Base-by-base conservation (phyloP, 2,113 vertebrate species). In the Epinephelus fuscoguttatus region DNA sequence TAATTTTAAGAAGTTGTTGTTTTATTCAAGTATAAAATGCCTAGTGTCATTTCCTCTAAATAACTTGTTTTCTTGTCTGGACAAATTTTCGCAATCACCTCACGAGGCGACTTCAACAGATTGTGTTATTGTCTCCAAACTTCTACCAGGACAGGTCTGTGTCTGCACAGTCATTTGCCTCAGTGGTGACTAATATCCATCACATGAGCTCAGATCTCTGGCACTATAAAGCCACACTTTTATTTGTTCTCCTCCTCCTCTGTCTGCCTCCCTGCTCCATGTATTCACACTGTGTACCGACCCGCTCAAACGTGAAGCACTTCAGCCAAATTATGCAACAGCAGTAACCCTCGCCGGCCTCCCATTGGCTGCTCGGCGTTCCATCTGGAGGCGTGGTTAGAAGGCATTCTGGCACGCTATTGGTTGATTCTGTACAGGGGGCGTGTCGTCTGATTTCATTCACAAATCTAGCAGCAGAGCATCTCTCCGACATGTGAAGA, bases 241-340 rank as follows among this genome's bases (percentile, higher is more conserved):
- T 6, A 52, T 49, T 61, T 67, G 27, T 45, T 50, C 42, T 72
- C 68, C 67, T 3, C 23, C 75, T 57, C 69, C 23, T 66, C 55
- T 52, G 70, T 80, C 53, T 64, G 25, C 10, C 37, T 76, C 75
- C 45, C 52, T 5, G n/a, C 68, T 78, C 78, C 73, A 74, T 78
- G 69, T 45, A 27, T 61, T 64, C 69, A 63, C 75, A 67, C 68
- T 21, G 45, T 70, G 80, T 49, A 37, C 62, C 27, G 37, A 57
- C 42, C 63, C 27, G 75, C 74, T 88, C 72, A 89, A 94, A 95
- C 93, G 91, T 95, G 94, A 84, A 81, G 63, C 82, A 0, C 62
- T 73, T 78, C 84, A 53, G 73, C 69, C 78, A 88, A 82, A 86
- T 95, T 96, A 95, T 89, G 90, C 92, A 95, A 95, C 90, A 79